Evolutionary conservation across 2,797 vertebrate species (phyloP).

Genomic region (Antennarius maculatus): DNA sequence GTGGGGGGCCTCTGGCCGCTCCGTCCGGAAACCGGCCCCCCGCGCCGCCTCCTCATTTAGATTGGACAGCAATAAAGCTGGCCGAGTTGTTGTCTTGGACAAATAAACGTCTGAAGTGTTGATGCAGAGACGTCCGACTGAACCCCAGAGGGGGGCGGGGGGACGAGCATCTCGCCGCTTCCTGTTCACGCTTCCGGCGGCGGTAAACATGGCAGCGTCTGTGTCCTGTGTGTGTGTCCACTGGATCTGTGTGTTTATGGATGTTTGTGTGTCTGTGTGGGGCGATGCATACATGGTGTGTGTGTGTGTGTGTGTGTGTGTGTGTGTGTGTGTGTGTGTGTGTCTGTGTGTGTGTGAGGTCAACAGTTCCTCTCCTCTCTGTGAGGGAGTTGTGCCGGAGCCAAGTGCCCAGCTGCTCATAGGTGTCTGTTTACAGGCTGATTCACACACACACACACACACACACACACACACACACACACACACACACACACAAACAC

Average conservation of each 20-base stretch:
- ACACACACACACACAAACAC: conserved; percentile 23
- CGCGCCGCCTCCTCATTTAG: conserved; percentile 65
- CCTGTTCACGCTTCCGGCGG: conserved; percentile 88
- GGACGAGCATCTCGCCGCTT: conserved; percentile 76
- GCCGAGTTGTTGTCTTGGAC: conserved; percentile 87
- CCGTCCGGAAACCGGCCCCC: conserved; percentile 75
- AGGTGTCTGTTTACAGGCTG: conserved; percentile 79
- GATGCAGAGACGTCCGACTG: conserved; percentile 91
- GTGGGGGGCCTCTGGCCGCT: conserved; percentile 72
- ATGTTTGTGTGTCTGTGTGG: conserved; percentile 72
- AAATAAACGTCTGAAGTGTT: conserved; percentile 94
- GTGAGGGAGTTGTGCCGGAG: conserved; percentile 74
- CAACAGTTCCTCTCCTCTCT: conserved; percentile 81
- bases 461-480: conserved; percentile 16
- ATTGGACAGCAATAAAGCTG: conserved; percentile 88
- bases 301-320: conserved; percentile 69
- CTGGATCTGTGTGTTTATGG: conserved; percentile 68
- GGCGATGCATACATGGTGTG: conserved; percentile 48
- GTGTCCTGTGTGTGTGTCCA: conserved; percentile 82
- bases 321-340: conserved; percentile 77
- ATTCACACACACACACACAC: conserved; percentile 45
- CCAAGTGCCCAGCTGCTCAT: conserved; percentile 92
- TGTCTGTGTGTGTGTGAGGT: conserved; percentile 76
- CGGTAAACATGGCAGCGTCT: conserved; percentile 92
- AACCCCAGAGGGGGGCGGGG: conserved; percentile 81